A percentile compares a stretch with the other conserved stretches of the same genome.
Evolutionary conservation across 2,113 vertebrate species (phyloP).

Genomic region (Heterotilapia buettikoferi): DNA sequence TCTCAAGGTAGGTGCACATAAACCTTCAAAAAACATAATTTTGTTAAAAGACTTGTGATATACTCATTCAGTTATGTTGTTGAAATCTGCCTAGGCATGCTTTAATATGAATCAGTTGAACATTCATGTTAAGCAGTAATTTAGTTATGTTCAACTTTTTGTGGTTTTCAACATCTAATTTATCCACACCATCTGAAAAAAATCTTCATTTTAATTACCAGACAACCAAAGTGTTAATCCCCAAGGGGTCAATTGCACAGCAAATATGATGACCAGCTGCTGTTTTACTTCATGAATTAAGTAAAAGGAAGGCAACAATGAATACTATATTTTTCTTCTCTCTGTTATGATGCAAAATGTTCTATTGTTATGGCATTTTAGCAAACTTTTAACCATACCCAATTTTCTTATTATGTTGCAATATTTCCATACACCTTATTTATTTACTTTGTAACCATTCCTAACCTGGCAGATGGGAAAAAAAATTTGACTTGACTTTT

Average conservation of each 20-base stretch:
- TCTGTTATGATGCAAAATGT: not conserved
- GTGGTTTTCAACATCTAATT: not conserved
- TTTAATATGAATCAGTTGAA: not conserved
- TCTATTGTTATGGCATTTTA: not conserved
- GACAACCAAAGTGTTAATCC: not conserved
- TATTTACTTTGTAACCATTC: not conserved
- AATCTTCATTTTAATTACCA: not conserved
- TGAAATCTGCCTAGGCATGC: not conserved
- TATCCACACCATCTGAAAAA: not conserved
- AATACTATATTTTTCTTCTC: not conserved
- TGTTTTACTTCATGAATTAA: not conserved
- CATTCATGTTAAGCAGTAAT: not conserved
- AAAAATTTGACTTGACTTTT: not conserved
- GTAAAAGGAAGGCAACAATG: not conserved
- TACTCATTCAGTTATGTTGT: not conserved
- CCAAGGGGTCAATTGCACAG: not conserved
- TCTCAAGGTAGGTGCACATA: slow-evolving; percentile 53
- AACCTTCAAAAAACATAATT: not conserved
- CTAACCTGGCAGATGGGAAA: not conserved
- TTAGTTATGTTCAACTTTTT: not conserved
- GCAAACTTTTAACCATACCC: not conserved
- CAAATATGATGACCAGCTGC: not conserved
- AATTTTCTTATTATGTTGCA: not conserved
- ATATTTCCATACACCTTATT: not conserved
- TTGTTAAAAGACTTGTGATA: not conserved